phyloP scores from a whole-genome alignment of 1,140 invertebrate species.

The Oreohelix idahoensis region DNA sequence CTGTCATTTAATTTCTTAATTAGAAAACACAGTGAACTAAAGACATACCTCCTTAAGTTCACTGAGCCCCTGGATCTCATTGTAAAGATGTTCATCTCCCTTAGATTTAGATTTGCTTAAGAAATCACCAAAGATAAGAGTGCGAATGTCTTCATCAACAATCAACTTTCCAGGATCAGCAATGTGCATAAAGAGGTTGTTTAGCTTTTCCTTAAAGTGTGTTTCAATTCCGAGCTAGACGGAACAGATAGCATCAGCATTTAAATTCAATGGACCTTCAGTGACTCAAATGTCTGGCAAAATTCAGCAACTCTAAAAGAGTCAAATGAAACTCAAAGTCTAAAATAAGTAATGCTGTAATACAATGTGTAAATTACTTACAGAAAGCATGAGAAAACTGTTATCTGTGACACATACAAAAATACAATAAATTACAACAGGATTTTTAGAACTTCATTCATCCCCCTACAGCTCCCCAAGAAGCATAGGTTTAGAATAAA shows the following conservation, averaged over 20 bases:
- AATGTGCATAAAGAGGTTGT: slow-evolving; percentile 67
- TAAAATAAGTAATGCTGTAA: too few relatives aligned
- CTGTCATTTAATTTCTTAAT: too few relatives aligned
- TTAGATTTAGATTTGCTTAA: slow-evolving; percentile 84
- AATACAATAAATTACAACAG: too few relatives aligned
- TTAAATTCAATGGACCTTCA: background rate
- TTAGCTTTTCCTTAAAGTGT: slow-evolving; percentile 71
- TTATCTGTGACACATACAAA: too few relatives aligned
- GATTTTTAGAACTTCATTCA: too few relatives aligned
- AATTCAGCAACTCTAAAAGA: too few relatives aligned
- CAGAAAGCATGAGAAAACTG: too few relatives aligned
- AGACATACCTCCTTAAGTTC: slow-evolving; percentile 80
- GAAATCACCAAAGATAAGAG: slow-evolving; percentile 92
- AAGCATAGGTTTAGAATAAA: too few relatives aligned
- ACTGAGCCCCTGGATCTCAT: slow-evolving; percentile 80
- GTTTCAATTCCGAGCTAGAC: slow-evolving; percentile 62
- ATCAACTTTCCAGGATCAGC: slow-evolving; percentile 67
- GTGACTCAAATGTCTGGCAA: too few relatives aligned
- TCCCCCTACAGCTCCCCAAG: too few relatives aligned
- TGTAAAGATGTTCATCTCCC: slow-evolving; percentile 85
- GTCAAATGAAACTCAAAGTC: too few relatives aligned
- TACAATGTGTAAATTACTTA: too few relatives aligned
- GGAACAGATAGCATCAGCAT: background rate
- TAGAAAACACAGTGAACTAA: background rate
- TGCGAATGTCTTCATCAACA: slow-evolving; percentile 80